Conservation (phyloP, 2,888 invertebrate species). For the Caenorhabditis doughertyi region DNA sequence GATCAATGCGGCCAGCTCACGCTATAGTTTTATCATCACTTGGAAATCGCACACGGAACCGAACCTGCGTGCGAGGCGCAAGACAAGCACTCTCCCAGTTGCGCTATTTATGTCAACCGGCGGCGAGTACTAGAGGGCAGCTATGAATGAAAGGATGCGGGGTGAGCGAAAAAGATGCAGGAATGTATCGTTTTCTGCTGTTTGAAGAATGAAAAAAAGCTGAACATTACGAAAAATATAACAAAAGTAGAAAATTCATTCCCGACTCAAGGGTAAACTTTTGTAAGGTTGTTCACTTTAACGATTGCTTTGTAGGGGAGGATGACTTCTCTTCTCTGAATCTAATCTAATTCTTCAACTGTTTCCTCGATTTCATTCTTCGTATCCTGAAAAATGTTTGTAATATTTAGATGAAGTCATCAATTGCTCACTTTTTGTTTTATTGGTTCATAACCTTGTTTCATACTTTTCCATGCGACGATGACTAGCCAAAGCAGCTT, state of each 20-base stretch:
- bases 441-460: slow-evolving; percentile 19
- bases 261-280: no score
- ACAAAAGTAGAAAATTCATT: no score
- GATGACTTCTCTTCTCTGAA: background rate
- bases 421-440: background rate
- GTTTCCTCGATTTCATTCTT: slow-evolving; percentile 1
- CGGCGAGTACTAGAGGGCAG: background rate
- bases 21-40: slow-evolving; percentile 68
- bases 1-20: slow-evolving; percentile 73
- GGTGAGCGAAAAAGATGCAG: background rate
- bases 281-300: no score
- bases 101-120: slow-evolving; percentile 40
- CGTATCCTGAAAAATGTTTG: background rate
- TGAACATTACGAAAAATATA: background rate
- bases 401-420: background rate
- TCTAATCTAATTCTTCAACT: slow-evolving; percentile 21
- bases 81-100: slow-evolving; percentile 20
- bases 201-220: no score
- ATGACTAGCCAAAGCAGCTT: slow-evolving; percentile 23
- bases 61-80: slow-evolving; percentile 37
- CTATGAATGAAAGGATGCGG: slow-evolving; percentile 3
- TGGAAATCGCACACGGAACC: slow-evolving; percentile 52
- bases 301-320: background rate
- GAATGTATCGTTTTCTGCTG: no score
- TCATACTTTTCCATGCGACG: background rate